Evolutionary conservation across 2,888 invertebrate genomes (phyloP).

Genomic region (Phyllotreta cruciferae): DNA sequence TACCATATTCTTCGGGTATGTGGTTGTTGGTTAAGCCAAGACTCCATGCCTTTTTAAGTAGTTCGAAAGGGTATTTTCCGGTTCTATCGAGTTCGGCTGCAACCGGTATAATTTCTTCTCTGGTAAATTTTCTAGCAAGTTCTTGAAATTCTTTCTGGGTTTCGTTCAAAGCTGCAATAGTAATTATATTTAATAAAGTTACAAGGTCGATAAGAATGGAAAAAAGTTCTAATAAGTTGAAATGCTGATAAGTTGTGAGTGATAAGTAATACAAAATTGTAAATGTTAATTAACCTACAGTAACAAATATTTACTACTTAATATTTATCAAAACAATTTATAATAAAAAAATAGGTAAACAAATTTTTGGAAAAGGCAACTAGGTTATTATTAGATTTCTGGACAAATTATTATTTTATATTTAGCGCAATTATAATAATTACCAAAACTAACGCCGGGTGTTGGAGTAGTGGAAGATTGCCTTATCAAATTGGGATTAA

Average conservation of each 20-base stretch:
- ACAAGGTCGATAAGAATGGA: too few relatives aligned
- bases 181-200: not conserved
- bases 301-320: too few relatives aligned
- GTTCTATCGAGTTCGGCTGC: slow-evolving; percentile 89
- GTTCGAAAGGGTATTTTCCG: slow-evolving; percentile 94
- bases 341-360: too few relatives aligned
- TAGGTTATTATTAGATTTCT: not conserved
- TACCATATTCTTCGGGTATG: slow-evolving; percentile 80
- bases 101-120: slow-evolving; percentile 90
- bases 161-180: slow-evolving; percentile 66
- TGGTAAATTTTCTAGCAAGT: slow-evolving; percentile 86
- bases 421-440: slow-evolving; percentile 1
- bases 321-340: too few relatives aligned
- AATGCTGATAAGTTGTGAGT: too few relatives aligned
- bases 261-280: too few relatives aligned
- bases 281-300: too few relatives aligned
- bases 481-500: slow-evolving; percentile 33
- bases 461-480: slow-evolving; percentile 36
- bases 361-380: too few relatives aligned
- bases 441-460: slow-evolving; percentile 46
- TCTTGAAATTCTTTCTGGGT: slow-evolving; percentile 82
- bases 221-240: too few relatives aligned
- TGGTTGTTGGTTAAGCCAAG: slow-evolving; percentile 88
- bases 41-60: slow-evolving; percentile 91
- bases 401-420: not conserved